Evolutionary conservation across 2,888 invertebrate species (phyloP).

Genomic region (Agrypnus murinus): DNA sequence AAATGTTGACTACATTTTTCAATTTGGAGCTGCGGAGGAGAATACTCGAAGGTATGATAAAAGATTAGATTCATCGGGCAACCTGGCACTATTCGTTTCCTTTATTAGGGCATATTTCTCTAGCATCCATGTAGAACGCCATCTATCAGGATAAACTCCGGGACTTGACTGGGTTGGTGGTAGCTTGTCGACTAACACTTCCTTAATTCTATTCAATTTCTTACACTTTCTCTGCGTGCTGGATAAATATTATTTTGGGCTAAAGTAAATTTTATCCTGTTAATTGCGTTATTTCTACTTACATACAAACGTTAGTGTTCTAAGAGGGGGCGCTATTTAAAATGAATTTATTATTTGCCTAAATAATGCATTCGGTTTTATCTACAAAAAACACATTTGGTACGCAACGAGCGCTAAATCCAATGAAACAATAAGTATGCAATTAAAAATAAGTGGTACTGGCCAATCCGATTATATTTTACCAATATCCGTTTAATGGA

Average conservation of each 20-base stretch:
- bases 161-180: constrained; percentile 36
- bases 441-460: too few species aligned
- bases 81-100: constrained; percentile 40
- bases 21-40: constrained; percentile 31
- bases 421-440: too few species aligned
- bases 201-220: constrained; percentile 50
- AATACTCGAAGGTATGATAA: constrained; percentile 41
- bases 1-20: constrained; percentile 33
- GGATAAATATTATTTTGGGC: constrained; percentile 36
- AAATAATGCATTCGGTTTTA: too few species aligned
- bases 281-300: constrained; percentile 9
- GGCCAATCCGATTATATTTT: too few species aligned
- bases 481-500: too few species aligned
- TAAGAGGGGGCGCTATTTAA: too few species aligned
- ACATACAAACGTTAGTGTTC: too few species aligned
- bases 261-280: constrained; percentile 35
- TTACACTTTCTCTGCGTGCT: constrained; percentile 36
- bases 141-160: constrained; percentile 50
- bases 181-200: constrained; percentile 43
- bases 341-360: too few species aligned
- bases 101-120: constrained; percentile 50
- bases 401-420: too few species aligned
- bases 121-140: constrained; percentile 40
- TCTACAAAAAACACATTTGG: too few species aligned
- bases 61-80: constrained; percentile 37